phyloP scores from a whole-genome alignment of 1,140 invertebrate species.

The Papilio machaon region DNA sequence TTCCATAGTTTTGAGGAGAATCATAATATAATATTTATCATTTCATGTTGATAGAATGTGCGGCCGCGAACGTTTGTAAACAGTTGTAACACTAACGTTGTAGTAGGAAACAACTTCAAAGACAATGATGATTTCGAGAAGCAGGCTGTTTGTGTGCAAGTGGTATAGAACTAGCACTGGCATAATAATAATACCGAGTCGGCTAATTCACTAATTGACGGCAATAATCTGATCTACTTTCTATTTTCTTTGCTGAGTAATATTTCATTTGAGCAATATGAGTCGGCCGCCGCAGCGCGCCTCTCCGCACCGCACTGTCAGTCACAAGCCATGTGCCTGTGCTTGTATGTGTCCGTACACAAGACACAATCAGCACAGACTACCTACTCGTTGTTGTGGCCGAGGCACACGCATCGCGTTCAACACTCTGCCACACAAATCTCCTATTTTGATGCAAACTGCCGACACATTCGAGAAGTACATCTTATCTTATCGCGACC shows the following conservation, averaged over 20 bases:
- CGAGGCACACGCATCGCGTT: too few species aligned
- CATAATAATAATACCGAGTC: neutral
- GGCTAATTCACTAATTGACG: conserved; percentile 12
- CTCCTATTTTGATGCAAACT: too few species aligned
- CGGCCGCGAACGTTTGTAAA: neutral
- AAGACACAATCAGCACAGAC: too few species aligned
- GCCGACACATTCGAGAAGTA: too few species aligned
- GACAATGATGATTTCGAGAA: neutral
- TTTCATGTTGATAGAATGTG: neutral
- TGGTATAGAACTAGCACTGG: too few species aligned
- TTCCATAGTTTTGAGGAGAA: neutral
- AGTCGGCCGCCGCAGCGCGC: neutral
- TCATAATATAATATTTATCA: neutral
- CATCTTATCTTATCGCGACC: too few species aligned
- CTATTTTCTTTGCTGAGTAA: conserved; percentile 25
- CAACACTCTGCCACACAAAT: too few species aligned
- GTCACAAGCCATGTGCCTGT: too few species aligned
- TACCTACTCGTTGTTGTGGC: too few species aligned
- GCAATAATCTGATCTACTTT: conserved; percentile 30
- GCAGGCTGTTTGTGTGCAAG: too few species aligned
- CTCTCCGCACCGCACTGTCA: too few species aligned
- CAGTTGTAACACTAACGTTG: neutral
- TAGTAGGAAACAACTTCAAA: neutral
- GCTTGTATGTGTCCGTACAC: too few species aligned
- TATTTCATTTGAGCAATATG: conserved; percentile 13